These are phyloP conservation scores for Uropetala carovei DNA, from an alignment of 2,888 invertebrate genomes.

Conservation along the genomic window DNA sequence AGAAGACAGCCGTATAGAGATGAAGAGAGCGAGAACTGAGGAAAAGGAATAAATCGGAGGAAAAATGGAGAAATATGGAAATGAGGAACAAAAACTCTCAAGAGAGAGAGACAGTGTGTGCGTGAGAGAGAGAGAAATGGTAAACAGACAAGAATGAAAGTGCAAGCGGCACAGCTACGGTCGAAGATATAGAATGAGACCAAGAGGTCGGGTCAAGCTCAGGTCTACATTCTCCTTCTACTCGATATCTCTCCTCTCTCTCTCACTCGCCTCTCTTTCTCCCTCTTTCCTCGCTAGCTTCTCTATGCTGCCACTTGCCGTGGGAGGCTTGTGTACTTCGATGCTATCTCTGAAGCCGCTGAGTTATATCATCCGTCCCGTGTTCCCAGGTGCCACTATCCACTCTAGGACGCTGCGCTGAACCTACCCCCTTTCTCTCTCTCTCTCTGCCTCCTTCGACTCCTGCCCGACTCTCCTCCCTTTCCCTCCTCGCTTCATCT, in stretches of 20 bases:
- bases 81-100: too few relatives aligned
- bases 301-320: slow-evolving; percentile 15
- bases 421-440: background rate
- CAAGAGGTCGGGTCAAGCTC: slow-evolving; percentile 19
- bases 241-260: slow-evolving; percentile 6
- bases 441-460: background rate
- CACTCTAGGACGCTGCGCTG: slow-evolving; percentile 21
- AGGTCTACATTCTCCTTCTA: slow-evolving; percentile 8
- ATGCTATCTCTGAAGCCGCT: slow-evolving; percentile 46
- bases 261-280: background rate
- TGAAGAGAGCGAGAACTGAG: too few relatives aligned
- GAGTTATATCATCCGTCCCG: slow-evolving; percentile 58
- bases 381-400: slow-evolving; percentile 52
- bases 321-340: slow-evolving; percentile 57
- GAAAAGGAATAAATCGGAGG: too few relatives aligned
- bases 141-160: background rate
- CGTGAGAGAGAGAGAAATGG: too few relatives aligned
- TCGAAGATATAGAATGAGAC: background rate
- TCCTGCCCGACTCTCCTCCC: background rate
- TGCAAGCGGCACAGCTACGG: background rate
- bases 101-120: too few relatives aligned
- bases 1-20: too few relatives aligned
- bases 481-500: background rate
- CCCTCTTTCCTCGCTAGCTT: background rate
- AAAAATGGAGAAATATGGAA: too few relatives aligned